Evolutionary conservation across 2,888 invertebrate species (phyloP), one percentile per base, ranked within the genome.

Genomic region (Hydropsyche betteni): DNA sequence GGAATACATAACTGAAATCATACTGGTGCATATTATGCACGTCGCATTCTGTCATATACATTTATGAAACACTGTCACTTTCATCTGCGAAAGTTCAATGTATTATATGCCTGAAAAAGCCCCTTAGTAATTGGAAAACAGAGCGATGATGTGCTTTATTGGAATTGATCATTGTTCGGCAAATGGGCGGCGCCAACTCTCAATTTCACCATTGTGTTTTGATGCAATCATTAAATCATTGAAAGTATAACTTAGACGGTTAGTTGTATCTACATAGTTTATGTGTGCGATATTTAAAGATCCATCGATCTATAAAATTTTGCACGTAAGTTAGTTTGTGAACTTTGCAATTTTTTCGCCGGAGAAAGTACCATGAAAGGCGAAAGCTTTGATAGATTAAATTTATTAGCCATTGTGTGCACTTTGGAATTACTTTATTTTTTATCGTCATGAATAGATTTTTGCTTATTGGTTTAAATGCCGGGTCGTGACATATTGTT

Each of bases 191-290:
- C 12, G 36, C 34, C 34, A 36, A 64, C 64, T 64, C n/a, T 64
- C 64, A 64, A 36, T 64, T 64, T 64, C 64, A 64, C 64, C 64
- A 64, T 64, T 64, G 64, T 64, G 16, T 55, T 55, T 36, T 64
- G 64, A 64, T 34, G 64, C 34, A 36, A 64, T 34, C n/a, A 36
- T 64, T 64, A 64, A 64, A 64, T 36, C 64, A 64, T 34, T 34
- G n/a, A 64, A 64, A 34, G 24, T 24, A 64, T 34, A 16, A 14
- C 55, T 55, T n/a, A n/a, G 12, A 51, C 51, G n/a, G n/a, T n/a
- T 51, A 44, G 44, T 10, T 44, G 44, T 44, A 44, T 44, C 44
- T 44, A 44, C 44, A 44, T 44, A 44, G 44, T 44, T 44, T 44
- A 44, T 10, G 44, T 44, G 44, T 44, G 44, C 44, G 10, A 44